Conservation (phyloP, 2,797 vertebrate species). For the Cephalopachus bancanus region DNA sequence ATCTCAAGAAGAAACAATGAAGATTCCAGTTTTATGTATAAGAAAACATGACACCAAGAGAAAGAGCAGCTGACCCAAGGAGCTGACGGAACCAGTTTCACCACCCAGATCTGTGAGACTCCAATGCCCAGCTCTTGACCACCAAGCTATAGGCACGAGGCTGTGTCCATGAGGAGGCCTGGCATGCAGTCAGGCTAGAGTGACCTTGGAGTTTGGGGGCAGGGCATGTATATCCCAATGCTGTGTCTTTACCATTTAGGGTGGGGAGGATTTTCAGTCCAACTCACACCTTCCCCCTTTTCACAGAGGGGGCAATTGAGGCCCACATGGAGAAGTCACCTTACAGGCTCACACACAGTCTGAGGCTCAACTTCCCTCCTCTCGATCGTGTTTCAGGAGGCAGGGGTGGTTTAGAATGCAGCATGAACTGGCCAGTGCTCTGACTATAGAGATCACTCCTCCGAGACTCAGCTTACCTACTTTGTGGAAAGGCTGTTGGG, state of each 20-base stretch:
- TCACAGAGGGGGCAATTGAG: not conserved
- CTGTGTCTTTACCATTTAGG: not conserved
- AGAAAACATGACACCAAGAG: not conserved
- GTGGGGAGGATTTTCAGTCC: not conserved
- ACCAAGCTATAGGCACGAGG: fast-evolving
- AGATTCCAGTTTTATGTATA: not conserved
- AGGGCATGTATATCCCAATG: fast-evolving
- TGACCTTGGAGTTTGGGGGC: not conserved
- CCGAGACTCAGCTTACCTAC: not conserved
- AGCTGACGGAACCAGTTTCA: not conserved
- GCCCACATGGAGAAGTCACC: not conserved
- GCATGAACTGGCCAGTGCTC: not conserved
- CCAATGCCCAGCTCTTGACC: not conserved
- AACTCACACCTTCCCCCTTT: not conserved
- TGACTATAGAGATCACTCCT: not conserved
- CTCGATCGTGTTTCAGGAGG: not conserved
- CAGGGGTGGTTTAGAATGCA: not conserved
- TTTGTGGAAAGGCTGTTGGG: not conserved
- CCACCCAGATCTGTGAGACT: not conserved
- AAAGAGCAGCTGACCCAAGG: not conserved
- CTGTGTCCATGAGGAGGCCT: not conserved
- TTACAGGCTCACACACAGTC: not conserved
- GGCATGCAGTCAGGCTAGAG: not conserved
- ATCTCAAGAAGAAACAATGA: not conserved
- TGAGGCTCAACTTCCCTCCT: not conserved